Evolutionary conservation across 2,888 invertebrate species (phyloP), one percentile per base, ranked within the genome.

Genomic region (Drosophila kanekoi): DNA sequence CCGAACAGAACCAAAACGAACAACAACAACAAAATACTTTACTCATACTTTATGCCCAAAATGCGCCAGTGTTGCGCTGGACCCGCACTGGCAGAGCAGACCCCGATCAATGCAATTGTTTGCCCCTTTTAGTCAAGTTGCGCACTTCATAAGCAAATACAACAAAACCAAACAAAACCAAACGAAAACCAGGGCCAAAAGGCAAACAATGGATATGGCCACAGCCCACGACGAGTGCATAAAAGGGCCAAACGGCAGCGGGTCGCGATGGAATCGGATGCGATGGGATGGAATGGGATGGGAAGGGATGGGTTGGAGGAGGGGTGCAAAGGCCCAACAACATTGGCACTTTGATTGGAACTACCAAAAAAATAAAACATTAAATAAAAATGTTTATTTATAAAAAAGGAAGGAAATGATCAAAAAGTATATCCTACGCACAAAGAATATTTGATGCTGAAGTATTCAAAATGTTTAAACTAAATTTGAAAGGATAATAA

Each of bases 81-180:
- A 47, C 33, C 14, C 13, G 49, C 20, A 37, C 40, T 35, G 69
- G 23, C 48, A 23, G 40, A 51, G 56, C 20, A 49, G 47, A 72
- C 69, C 82, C 71, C 76, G 87, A 89, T 87, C 89, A 87, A 81
- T 87, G 90, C 89, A 91, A 90, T 90, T 90, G 89, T 91, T 91
- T 90, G 89, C 89, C 87, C 89, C 90, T 91, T 90, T 90, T 91
- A 90, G 91, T 89, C 90, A 82, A 86, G 88, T 87, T 89, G 86
- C 89, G 82, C 89, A 87, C 88, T 87, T 87, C 88, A 87, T 87
- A 89, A 87, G 89, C 86, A 82, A 87, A 85, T 77, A 89, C 79
- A 81, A 87, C 81, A 80, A 68, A 72, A 62, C 64, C 57, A 78
- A 54, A 67, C 65, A 64, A 85, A 73, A 66, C 64, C 78, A 52